phyloP scores from a whole-genome alignment of 2,113 vertebrate species.

The Gnathonemus echidnorhynchus region DNA sequence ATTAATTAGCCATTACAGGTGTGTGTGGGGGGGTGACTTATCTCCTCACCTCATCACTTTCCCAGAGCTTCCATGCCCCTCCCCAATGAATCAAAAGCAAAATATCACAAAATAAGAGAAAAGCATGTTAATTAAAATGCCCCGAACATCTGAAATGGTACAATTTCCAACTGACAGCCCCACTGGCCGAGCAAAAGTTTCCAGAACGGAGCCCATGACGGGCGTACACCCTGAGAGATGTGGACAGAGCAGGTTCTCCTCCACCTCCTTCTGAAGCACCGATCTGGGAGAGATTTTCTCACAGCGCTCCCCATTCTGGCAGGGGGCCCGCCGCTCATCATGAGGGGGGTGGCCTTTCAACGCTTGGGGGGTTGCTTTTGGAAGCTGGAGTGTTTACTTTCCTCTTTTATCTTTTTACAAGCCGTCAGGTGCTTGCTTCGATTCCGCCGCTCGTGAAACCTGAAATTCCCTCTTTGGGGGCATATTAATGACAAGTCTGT shows the following conservation, averaged over 20 bases:
- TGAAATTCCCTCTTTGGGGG: conserved; percentile 21
- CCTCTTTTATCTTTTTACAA: conserved; percentile 21
- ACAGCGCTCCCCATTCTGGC: not conserved
- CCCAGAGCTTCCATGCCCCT: not conserved
- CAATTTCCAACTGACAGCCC: not conserved
- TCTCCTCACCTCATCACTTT: not conserved
- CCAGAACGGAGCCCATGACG: not conserved
- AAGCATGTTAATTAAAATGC: not conserved
- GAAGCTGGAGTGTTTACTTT: conserved; percentile 10
- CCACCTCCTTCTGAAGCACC: not conserved
- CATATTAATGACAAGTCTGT: conserved; percentile 7
- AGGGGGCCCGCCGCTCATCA: not conserved
- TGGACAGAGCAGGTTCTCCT: not conserved
- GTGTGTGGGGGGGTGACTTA: not conserved
- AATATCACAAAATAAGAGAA: not conserved
- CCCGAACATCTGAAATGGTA: not conserved
- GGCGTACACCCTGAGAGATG: not conserved
- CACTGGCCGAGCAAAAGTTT: not conserved
- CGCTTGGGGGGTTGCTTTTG: not conserved
- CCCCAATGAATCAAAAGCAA: not conserved
- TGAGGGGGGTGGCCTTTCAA: not conserved
- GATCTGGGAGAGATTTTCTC: not conserved
- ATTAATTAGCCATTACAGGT: not conserved
- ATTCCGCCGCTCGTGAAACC: conserved; percentile 19
- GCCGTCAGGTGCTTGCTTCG: not conserved